Evolutionary conservation across 1,140 invertebrate genomes (phyloP), one percentile per base, ranked within the genome.

Genomic region (Octopus sinensis): DNA sequence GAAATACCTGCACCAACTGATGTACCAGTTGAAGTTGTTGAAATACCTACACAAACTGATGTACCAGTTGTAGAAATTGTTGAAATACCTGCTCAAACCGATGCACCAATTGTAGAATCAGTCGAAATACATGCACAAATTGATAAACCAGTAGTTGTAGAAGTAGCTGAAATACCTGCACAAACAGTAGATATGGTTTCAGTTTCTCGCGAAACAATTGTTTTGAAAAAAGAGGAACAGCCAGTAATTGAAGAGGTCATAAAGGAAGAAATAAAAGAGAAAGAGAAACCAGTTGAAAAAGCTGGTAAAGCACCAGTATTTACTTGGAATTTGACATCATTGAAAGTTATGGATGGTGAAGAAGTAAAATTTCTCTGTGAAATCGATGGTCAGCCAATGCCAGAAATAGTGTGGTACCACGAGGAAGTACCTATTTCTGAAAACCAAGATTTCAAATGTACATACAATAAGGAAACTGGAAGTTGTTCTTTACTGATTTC

Each of bases 301-400:
- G 91, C 94, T 43, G 87, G 89, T n/a, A 92, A 93, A 85, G 93
- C 94, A 30, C 96, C 96, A 43, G 92, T 93, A 83, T 96, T 97
- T 85, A 91, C 94, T 17, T 93, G 93, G 86, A 93, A 93, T 86
- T 91, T 96, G 78, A 92, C 93, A 76, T 93, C 94, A 23, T 90
- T 94, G 4, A 94, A 94, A 86, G 94, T 98, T 7, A 98, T 98
- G 96, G 96, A 98, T 90, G 96, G 96, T 73, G 96, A 98, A 87
- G 94, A 95, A 87, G 95, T 96, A 52, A 92, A 93, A 84, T 93
- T 98, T 80, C 81, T 86, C 53, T 89, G 88, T 85, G 88, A 89
- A 76, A 81, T 90, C 6, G 83, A 78, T 68, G 88, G 86, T 54
- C 83, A 83, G 52, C 88, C 87, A 9, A 88, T 86, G 82, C 87